phyloP scores from a whole-genome alignment of 2,113 vertebrate species.

The Megatriorchis doriae region DNA sequence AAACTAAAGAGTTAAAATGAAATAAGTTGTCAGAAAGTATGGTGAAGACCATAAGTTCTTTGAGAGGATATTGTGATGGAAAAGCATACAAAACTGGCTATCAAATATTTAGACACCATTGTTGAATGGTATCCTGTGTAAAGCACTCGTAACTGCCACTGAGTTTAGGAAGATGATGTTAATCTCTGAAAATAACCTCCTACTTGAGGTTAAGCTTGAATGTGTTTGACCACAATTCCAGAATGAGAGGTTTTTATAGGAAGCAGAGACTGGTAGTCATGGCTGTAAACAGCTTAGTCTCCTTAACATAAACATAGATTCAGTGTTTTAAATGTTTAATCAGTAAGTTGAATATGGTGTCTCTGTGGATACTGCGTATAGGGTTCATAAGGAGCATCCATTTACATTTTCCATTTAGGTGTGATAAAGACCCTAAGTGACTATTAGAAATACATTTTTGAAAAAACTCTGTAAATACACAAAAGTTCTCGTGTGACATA shows the following conservation, averaged over 20 bases:
- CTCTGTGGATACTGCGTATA: not conserved
- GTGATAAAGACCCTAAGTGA: not conserved
- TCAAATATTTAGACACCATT: not conserved
- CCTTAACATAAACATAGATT: not conserved
- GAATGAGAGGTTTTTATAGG: not conserved
- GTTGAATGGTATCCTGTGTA: not conserved
- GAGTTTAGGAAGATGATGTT: not conserved
- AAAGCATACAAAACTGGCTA: not conserved
- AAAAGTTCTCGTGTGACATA: rapidly evolving
- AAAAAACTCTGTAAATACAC: not conserved
- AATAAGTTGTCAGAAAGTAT: not conserved
- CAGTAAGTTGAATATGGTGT: not conserved
- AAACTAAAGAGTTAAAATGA: not conserved
- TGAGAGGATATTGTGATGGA: not conserved
- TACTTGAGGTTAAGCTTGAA: not conserved
- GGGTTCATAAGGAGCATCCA: not conserved
- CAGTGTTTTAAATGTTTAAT: not conserved
- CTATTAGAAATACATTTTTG: not conserved
- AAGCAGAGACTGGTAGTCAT: not conserved
- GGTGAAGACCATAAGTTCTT: not conserved
- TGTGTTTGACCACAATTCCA: not conserved
- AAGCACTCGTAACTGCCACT: not conserved
- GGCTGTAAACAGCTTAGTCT: conserved; percentile 16
- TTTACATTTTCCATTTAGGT: not conserved
- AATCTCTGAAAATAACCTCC: conserved; percentile 2